A percentile compares a stretch with the other conserved stretches of the same genome.
phyloP scores from a whole-genome alignment of 1,140 invertebrate genomes.

The Diplogasteroides magnus region DNA sequence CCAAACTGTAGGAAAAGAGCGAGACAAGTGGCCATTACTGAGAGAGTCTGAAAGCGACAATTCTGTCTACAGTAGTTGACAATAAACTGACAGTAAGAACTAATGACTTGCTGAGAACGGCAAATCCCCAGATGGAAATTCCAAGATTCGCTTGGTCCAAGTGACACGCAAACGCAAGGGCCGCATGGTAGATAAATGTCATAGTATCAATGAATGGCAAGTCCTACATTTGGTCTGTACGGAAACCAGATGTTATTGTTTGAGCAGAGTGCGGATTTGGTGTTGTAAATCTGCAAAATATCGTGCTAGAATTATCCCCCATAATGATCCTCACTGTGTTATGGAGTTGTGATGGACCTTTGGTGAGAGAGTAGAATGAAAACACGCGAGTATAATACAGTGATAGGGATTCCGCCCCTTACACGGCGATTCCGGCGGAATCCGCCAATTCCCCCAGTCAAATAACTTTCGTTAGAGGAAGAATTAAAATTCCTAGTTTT shows the following conservation, averaged over 20 bases:
- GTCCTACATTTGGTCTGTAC: conserved; percentile 19
- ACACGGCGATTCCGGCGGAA: no score
- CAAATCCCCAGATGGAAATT: conserved; percentile 38
- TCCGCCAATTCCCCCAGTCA: no score
- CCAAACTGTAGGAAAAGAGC: neutral
- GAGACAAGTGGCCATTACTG: neutral
- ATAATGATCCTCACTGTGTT: conserved; percentile 17
- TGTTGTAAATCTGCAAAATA: conserved; percentile 13
- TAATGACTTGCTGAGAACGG: conserved; percentile 29
- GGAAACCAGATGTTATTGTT: conserved; percentile 26
- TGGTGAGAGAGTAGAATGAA: conserved; percentile 28
- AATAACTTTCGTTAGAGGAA: no score
- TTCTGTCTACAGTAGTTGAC: neutral
- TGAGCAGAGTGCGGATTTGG: conserved; percentile 17
- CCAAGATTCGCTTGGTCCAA: conserved; percentile 33
- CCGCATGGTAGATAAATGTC: conserved; percentile 25
- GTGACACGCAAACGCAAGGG: conserved; percentile 22
- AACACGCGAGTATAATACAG: no score
- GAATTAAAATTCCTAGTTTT: no score
- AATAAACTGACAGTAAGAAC: conserved; percentile 31
- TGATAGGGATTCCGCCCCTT: no score
- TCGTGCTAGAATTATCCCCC: neutral
- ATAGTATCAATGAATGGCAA: neutral
- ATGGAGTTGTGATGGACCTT: conserved; percentile 33
- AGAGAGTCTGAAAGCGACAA: neutral